Evolutionary conservation across 2,888 invertebrate genomes (phyloP), one percentile per base, ranked within the genome.

Genomic region (Neria commutata): DNA sequence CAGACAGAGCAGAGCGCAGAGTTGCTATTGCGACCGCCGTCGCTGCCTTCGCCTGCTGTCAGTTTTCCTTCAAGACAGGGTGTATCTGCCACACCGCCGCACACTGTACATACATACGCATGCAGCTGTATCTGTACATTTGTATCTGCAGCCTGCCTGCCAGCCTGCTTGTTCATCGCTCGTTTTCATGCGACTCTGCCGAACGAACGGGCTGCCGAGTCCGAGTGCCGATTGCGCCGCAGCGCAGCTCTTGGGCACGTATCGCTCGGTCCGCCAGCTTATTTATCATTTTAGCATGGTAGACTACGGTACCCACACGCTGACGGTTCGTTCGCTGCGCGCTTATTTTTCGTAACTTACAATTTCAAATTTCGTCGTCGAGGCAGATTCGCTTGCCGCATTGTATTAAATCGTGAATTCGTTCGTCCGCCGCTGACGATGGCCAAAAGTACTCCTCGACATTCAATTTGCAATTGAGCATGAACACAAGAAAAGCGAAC

Each of bases 201-300:
- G 16, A 33, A 19, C 33, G 33, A 8, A 29, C 33, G 29, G 14
- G 49, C 33, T 49, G 5, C 16, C 37, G 8, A 26, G 4, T 29
- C 64, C 70, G 37, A 4, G 37, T 14, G 11, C n/a, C n/a, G n/a
- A 70, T n/a, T n/a, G n/a, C n/a, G n/a, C n/a, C 29, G 29, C 66
- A 71, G 72, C 65, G 67, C 60, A 60, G 58, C 68, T 68, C 61
- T 64, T 60, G 61, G 63, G 66, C 71, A 69, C 72, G 77, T 74
- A 78, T 77, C 75, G 77, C 78, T 62, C 72, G 68, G 65, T 72
- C 60, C 67, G 73, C 68, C 72, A 71, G 75, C 69, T 77, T 78
- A 77, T 77, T 77, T 77, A 73, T 77, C 77, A 77, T 76, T 77
- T 75, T 73, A 76, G 71, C 74, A 77, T 77, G 77, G 74, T 76